Base-by-base conservation (phyloP, 2,888 invertebrate genomes). In the Coenonympha arcania region DNA sequence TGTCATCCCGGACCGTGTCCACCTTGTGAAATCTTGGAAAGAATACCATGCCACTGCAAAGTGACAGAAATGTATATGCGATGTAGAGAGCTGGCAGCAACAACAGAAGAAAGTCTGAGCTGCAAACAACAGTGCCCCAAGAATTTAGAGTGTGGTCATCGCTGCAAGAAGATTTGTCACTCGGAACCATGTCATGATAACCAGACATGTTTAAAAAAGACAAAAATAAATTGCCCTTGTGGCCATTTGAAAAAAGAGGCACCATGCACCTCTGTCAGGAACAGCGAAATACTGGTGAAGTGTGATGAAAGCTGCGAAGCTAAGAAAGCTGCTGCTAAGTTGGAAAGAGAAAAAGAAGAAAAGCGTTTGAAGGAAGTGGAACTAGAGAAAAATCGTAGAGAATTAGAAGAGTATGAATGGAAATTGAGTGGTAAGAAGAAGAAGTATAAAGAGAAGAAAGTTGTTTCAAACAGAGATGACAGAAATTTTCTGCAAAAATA, bases 91-190 rank as follows among this genome's bases (percentile, higher is more conserved):
- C 89, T 92, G 72, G 87, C 88, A 0, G 70, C 77, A 2, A 82
- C 89, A n/a, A 73, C 76, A 0, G 79, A 78, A 9, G 87, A 87
- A 39, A 75, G 73, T 41, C 67, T 88, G 18, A 89, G 89, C 48
- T 98, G 97, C 71, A 92, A 93, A 30, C 94, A 94, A 71, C 93
- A 93, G 56, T 98, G 97, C 68, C 92, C 95, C 0, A 94, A 92
- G 81, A 91, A 95, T 91, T 90, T 93, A 69, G 73, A 89, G 5
- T 98, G 97, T 77, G 94, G 95, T 0, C 97, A 98, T 77, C 90
- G 93, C 5, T 95, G 95, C 69, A 81, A 88, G 26, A 82, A 89
- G 5, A 84, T 87, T 33, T 95, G 95, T 62, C 95, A 95, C 68
- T 79, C 90, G 0, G 94, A 93, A 0, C 64, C 73, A 0, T 96